Percentiles rank a stretch among this genome's conserved stretches.
Conservation (phyloP, 1,140 invertebrate species). For the Tribolium madens region DNA sequence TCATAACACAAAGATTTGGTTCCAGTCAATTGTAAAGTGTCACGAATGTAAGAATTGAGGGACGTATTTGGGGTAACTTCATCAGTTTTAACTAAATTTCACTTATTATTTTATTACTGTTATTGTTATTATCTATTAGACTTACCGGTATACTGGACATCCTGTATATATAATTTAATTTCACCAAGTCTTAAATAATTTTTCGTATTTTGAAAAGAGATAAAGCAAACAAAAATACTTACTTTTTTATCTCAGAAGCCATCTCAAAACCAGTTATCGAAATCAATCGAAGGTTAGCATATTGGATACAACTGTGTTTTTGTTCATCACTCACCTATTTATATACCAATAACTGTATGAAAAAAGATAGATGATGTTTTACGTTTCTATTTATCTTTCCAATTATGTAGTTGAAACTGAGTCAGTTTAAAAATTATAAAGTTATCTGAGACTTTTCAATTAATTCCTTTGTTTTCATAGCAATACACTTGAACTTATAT, state of each 20-base stretch:
- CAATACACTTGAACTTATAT: neutral
- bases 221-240: neutral
- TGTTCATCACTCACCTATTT: neutral
- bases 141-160: neutral
- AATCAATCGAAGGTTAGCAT: neutral
- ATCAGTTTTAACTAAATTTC: conserved; percentile 37
- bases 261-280: neutral
- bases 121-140: neutral
- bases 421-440: neutral
- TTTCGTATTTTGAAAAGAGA: neutral
- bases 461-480: neutral
- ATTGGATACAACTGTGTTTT: neutral
- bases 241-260: neutral
- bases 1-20: conserved; percentile 87
- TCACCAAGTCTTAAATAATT: neutral
- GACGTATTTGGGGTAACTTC: conserved; percentile 70
- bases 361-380: neutral
- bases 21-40: conserved; percentile 76
- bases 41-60: conserved; percentile 78
- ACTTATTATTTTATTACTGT: neutral
- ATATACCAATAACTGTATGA: neutral
- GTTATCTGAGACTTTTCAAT: neutral
- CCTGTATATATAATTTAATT: neutral
- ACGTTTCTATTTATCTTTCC: too few relatives aligned
- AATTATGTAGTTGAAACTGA: too few relatives aligned